phyloP scores from a whole-genome alignment of 92 coral and sea anemone species.

The Paramuricea clavata region DNA sequence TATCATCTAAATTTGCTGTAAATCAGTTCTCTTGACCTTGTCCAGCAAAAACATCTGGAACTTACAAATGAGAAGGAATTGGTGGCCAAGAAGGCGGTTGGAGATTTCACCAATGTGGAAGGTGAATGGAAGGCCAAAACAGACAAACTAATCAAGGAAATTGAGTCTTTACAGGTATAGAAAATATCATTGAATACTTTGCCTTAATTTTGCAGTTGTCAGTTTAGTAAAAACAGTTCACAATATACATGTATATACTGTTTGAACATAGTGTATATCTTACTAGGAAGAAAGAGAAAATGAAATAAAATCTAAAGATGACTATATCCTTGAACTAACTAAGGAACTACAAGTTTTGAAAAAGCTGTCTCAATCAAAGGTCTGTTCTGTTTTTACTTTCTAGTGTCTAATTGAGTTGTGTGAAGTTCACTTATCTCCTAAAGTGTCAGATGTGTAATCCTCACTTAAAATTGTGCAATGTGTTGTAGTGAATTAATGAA shows the following conservation, averaged over 20 bases:
- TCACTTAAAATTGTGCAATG: background rate
- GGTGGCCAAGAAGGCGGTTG: background rate
- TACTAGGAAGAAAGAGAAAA: background rate
- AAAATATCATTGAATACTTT: too few species aligned
- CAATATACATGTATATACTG: background rate
- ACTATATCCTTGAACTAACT: background rate
- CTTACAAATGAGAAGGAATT: constrained; percentile 13
- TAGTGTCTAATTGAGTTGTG: background rate
- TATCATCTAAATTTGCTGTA: too few species aligned
- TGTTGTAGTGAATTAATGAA: background rate
- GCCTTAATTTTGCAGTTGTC: too few species aligned
- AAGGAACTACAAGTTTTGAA: background rate
- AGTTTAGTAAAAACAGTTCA: too few species aligned
- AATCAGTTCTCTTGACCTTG: background rate
- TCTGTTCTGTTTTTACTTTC: background rate
- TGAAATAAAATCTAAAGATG: constrained; percentile 12
- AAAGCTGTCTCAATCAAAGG: background rate
- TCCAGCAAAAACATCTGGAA: background rate
- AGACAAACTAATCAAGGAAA: background rate
- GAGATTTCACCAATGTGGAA: background rate
- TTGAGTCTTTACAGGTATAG: background rate
- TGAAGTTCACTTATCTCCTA: background rate
- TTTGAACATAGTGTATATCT: background rate
- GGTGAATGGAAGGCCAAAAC: constrained; percentile 26
- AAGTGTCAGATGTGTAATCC: background rate